Evolutionary conservation across 2,888 invertebrate genomes (phyloP).

Genomic region (Arge pagana): DNA sequence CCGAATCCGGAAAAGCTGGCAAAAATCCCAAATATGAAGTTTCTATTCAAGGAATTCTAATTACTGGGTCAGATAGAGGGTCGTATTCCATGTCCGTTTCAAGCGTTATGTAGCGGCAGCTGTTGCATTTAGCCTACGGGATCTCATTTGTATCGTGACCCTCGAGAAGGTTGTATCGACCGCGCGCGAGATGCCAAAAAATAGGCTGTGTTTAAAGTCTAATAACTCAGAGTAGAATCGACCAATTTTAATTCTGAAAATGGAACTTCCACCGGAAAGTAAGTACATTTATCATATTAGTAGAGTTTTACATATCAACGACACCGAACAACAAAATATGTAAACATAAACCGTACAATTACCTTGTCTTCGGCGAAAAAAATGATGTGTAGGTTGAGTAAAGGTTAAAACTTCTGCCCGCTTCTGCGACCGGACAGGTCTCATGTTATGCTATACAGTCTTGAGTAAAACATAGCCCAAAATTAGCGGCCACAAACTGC

Average conservation of each 20-base stretch:
- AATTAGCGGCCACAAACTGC: background rate
- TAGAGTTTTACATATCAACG: background rate
- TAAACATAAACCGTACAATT: constrained; percentile 1
- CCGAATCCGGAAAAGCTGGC: constrained; percentile 6
- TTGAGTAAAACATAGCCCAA: constrained; percentile 3
- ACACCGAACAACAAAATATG: constrained; percentile 2
- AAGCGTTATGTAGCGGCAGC: constrained; percentile 3
- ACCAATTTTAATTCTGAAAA: constrained; percentile 2
- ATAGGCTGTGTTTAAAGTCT: background rate
- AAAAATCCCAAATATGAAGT: constrained; percentile 10
- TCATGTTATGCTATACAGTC: constrained; percentile 6
- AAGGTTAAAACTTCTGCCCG: constrained; percentile 1
- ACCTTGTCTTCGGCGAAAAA: background rate
- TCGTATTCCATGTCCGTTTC: background rate
- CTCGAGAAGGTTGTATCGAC: constrained; percentile 1
- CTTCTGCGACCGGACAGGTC: background rate
- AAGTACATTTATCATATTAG: constrained; percentile 5
- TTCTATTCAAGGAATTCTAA: constrained; percentile 7
- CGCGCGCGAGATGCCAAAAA: constrained; percentile 1
- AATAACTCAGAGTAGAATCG: constrained; percentile 4
- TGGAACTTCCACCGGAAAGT: background rate
- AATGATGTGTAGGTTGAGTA: constrained; percentile 7
- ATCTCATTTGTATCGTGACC: background rate
- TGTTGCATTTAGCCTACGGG: constrained; percentile 7
- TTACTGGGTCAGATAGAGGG: constrained; percentile 7